Evolutionary conservation across 64 coral and sea anemone genomes (phyloP).

Genomic region (Platygyra sinensis): DNA sequence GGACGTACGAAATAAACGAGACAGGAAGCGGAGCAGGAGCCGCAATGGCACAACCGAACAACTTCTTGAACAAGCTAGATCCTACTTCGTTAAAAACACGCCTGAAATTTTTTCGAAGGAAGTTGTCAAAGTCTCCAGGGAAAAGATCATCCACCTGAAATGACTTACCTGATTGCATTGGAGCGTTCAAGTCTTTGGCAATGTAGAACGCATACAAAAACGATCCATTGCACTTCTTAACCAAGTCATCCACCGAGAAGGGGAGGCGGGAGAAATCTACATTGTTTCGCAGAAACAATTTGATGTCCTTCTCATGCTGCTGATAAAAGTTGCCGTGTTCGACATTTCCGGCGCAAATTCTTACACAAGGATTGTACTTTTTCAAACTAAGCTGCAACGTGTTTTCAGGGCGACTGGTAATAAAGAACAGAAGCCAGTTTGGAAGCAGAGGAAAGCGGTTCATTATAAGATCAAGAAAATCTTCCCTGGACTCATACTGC

Average conservation of each 20-base stretch:
- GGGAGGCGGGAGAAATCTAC: background rate
- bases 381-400: background rate
- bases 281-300: background rate
- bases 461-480: slow-evolving; percentile 33
- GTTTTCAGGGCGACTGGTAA: slow-evolving; percentile 41
- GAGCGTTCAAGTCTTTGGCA: background rate
- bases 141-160: background rate
- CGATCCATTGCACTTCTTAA: slow-evolving; percentile 15
- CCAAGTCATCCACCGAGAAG: background rate
- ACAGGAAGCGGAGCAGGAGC: background rate
- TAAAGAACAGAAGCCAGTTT: slow-evolving; percentile 18
- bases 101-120: background rate
- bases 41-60: background rate
- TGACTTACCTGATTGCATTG: background rate
- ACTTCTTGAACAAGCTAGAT: background rate
- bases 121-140: slow-evolving; percentile 32
- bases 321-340: background rate
- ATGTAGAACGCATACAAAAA: slow-evolving; percentile 43
- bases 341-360: background rate
- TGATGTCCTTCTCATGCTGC: slow-evolving; percentile 16
- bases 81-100: background rate
- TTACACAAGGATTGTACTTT: slow-evolving; percentile 31
- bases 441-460: slow-evolving; percentile 13
- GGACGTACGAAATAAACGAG: background rate
- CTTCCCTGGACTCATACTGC: slow-evolving; percentile 26